Evolutionary conservation across 2,113 vertebrate species (phyloP).

Genomic region (Myxocyprinus asiaticus): DNA sequence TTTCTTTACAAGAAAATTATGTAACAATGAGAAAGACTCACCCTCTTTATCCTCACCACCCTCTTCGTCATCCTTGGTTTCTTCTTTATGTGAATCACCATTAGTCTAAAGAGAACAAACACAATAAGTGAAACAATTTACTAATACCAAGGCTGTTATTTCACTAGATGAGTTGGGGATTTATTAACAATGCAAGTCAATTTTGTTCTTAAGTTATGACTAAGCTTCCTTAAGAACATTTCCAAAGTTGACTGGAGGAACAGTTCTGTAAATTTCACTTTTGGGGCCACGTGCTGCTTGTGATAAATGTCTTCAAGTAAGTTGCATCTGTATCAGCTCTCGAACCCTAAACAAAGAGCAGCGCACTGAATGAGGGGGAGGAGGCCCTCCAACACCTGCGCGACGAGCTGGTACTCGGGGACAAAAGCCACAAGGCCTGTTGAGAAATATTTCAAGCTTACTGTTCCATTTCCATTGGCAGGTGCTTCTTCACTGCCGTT

Average conservation of each 20-base stretch:
- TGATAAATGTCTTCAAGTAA: background rate
- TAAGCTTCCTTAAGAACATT: background rate
- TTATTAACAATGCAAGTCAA: background rate
- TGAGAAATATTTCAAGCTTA: conserved; percentile 50
- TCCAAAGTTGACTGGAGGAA: background rate
- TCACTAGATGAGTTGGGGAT: background rate
- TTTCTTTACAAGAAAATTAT: background rate
- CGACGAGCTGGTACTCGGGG: conserved; percentile 56
- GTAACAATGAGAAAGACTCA: conserved; percentile 21
- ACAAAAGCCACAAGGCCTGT: conserved; percentile 73
- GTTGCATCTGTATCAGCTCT: conserved; percentile 75
- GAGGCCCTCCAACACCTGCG: conserved; percentile 74
- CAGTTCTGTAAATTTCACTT: conserved; percentile 13
- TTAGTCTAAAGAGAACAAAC: conserved; percentile 62
- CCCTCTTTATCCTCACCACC: conserved; percentile 67
- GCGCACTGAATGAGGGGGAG: conserved; percentile 43
- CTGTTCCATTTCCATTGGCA: conserved; percentile 77
- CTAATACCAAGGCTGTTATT: background rate
- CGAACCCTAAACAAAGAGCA: conserved; percentile 73
- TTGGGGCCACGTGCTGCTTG: background rate
- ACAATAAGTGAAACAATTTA: conserved; percentile 13
- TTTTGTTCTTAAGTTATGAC: background rate
- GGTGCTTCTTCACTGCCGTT: conserved; percentile 75
- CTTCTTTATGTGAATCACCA: conserved; percentile 63
- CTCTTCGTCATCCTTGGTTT: conserved; percentile 53